A percentile compares a stretch with the other conserved stretches of the same genome.
phyloP scores from a whole-genome alignment of 53 echinoderm and acorn worm species.

The Temnopleurus reevesii region DNA sequence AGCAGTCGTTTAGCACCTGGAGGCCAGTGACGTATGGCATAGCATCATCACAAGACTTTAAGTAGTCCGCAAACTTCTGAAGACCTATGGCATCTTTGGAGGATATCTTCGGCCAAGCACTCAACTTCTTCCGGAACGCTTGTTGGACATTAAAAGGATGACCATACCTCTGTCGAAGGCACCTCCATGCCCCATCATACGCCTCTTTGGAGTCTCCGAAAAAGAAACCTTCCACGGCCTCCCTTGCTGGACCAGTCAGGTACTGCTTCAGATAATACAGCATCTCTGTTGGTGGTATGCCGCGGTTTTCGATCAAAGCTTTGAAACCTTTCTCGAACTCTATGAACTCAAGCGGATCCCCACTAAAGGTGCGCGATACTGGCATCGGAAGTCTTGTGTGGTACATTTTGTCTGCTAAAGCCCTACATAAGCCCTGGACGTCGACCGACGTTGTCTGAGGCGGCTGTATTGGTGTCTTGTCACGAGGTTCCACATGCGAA shows the following conservation, averaged over 20 bases:
- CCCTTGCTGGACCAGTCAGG: constrained; percentile 55
- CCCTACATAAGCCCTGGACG: neutral
- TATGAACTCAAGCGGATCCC: constrained; percentile 41
- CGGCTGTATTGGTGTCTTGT: neutral
- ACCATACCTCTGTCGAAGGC: constrained; percentile 58
- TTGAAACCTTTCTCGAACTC: constrained; percentile 52
- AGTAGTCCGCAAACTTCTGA: constrained; percentile 63
- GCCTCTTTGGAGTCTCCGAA: constrained; percentile 51
- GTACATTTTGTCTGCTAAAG: constrained; percentile 25
- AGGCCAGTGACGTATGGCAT: constrained; percentile 66
- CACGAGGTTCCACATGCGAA: neutral
- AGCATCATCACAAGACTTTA: constrained; percentile 63
- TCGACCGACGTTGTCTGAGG: neutral
- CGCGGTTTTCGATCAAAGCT: constrained; percentile 54
- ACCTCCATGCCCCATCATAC: constrained; percentile 66
- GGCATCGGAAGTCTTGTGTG: too few relatives aligned
- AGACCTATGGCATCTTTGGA: constrained; percentile 59
- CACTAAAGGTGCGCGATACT: constrained; percentile 3
- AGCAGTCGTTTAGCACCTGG: constrained; percentile 63
- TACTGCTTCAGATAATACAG: constrained; percentile 62
- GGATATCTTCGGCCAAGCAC: constrained; percentile 62
- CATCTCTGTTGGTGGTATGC: constrained; percentile 53
- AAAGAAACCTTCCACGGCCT: constrained; percentile 61
- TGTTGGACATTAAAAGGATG: constrained; percentile 65
- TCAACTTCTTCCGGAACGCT: constrained; percentile 63